These are phyloP conservation scores for Irena cyanogastra DNA, from an alignment of 2,113 vertebrate species.

Conservation along the genomic window DNA sequence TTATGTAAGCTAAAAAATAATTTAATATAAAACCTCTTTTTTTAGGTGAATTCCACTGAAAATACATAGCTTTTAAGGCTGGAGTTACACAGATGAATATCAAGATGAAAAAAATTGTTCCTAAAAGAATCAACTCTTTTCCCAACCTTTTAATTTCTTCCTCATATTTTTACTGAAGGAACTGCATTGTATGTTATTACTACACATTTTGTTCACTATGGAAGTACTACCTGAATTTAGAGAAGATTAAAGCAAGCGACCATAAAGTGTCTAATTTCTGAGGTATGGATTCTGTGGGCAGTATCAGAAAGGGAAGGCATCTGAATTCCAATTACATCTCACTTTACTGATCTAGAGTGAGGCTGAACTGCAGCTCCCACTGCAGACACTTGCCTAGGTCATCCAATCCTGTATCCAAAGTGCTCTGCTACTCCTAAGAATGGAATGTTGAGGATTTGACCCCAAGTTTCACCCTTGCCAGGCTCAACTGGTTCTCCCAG, in stretches of 20 bases:
- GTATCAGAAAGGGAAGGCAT: not conserved
- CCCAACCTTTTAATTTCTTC: not conserved
- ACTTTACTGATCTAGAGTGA: not conserved
- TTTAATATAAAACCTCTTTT: not conserved
- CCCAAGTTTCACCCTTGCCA: not conserved
- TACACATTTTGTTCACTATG: not conserved
- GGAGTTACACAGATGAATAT: not conserved
- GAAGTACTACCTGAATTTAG: not conserved
- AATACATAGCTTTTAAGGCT: not conserved
- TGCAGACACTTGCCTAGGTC: not conserved
- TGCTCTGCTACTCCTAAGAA: not conserved
- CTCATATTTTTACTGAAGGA: not conserved
- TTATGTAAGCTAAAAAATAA: not conserved
- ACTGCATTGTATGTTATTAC: not conserved
- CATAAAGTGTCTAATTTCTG: not conserved
- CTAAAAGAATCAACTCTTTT: not conserved
- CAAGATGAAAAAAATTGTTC: not conserved
- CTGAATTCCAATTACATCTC: not conserved
- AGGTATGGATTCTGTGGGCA: not conserved
- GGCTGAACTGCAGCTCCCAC: not conserved
- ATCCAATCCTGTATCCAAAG: not conserved
- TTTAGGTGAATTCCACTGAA: not conserved
- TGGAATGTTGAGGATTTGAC: not conserved
- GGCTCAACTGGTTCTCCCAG: not conserved
- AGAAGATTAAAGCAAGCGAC: not conserved